Conservation (phyloP, 2,113 vertebrate genomes). For the Tragelaphus strepsiceros region DNA sequence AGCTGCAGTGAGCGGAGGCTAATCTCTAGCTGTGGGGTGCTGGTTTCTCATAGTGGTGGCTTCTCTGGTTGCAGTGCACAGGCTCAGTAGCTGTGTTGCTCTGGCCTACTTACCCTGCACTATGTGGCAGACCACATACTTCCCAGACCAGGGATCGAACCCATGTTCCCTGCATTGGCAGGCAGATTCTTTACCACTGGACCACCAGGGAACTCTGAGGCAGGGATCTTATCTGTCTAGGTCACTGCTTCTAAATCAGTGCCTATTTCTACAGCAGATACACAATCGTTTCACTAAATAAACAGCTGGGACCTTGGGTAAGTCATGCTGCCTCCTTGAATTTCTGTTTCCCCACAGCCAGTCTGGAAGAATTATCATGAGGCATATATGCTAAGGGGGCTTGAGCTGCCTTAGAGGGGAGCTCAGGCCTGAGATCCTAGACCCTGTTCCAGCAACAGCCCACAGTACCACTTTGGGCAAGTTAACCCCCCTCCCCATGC, state of each 20-base stretch:
- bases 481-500: not conserved
- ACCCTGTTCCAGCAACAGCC: not conserved
- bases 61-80: not conserved
- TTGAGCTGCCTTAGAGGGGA: not conserved
- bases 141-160: not conserved
- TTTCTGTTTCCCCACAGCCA: not conserved
- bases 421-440: not conserved
- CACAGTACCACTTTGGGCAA: not conserved
- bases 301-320: not conserved
- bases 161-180: not conserved
- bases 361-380: accelerated
- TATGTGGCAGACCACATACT: not conserved
- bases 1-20: not conserved
- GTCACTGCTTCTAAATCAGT: not conserved
- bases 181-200: not conserved
- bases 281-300: not conserved
- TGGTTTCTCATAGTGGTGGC: not conserved
- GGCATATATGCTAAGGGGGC: not conserved
- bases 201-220: not conserved
- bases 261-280: not conserved
- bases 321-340: not conserved
- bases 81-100: not conserved
- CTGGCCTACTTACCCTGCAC: not conserved
- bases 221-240: not conserved
- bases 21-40: not conserved